phyloP scores from a whole-genome alignment of 2,888 invertebrate genomes.

The Apotomis turbidana region DNA sequence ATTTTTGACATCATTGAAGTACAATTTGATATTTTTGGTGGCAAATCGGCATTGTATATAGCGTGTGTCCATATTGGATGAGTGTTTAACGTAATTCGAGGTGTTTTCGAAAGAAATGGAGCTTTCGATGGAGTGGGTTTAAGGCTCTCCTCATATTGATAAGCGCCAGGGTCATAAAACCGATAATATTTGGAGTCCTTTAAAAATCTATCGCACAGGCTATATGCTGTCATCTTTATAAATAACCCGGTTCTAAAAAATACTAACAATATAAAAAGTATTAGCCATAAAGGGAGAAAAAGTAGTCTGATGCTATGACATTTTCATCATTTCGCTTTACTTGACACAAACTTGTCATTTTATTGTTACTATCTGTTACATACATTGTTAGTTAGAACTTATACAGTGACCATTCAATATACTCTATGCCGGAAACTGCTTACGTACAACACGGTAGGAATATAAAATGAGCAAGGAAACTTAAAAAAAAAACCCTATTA shows the following conservation, averaged over 20 bases:
- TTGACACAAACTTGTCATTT: no score
- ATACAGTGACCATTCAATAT: no score
- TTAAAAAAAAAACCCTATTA: no score
- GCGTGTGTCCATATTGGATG: conserved; percentile 64
- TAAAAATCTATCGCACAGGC: conserved; percentile 59
- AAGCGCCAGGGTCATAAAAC: conserved; percentile 69
- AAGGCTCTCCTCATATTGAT: conserved; percentile 51
- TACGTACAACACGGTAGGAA: no score
- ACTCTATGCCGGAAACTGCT: no score
- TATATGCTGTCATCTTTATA: conserved; percentile 61
- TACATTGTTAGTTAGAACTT: no score
- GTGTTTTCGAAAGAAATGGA: conserved; percentile 63
- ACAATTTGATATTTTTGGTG: conserved; percentile 61
- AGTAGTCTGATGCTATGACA: no score
- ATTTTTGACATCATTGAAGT: conserved; percentile 62
- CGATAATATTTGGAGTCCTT: conserved; percentile 52
- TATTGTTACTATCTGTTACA: no score
- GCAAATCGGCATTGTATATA: conserved; percentile 53
- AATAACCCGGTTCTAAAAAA: neutral
- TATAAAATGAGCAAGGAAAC: no score
- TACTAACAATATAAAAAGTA: neutral
- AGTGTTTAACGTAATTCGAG: conserved; percentile 52
- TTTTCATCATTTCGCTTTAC: no score
- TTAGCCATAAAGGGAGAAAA: neutral
- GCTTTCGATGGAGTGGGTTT: conserved; percentile 51